Base-by-base conservation (phyloP, 37 sponge, comb jelly and placozoan species). In the Ianthella basta region DNA sequence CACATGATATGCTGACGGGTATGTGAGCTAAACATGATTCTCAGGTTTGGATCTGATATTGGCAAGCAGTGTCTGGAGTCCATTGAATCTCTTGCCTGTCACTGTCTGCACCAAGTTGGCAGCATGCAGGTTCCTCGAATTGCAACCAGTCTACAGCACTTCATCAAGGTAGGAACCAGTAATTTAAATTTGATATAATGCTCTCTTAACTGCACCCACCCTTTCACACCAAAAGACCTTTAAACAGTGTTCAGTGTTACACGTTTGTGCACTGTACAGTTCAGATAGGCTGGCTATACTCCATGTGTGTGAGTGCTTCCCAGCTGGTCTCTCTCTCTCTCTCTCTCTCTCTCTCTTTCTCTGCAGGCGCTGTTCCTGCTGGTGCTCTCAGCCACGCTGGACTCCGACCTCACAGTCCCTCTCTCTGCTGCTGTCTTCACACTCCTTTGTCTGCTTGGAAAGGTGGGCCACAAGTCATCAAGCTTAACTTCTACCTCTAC, bases 361-460 rank as follows among this genome's bases (percentile, higher is more conserved):
- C 4, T 84, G 5, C 59, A 89, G 89, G 61, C 82, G 0, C 13
- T 86, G 12, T 81, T 90, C 59, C 87, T 86, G 61, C 35, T 86
- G 55, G 56, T 90, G 56, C 59, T 90, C 55, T 80, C 80, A 57
- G 34, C 68, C 54, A 56, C 86, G 4, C 86, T 81, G 86, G 90
- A 86, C 39, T 81, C 86, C 82, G 90, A 90, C n/a, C 74, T 82
- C 16, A 32, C 82, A 16, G 56, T 18, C 0, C 27, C 86, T 5
- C 54, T 78, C 25, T 32, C 82, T 25, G 82, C 35, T 29, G 87
- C 87, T 12, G 19, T 82, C 35, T 90, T 75, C 67, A 55, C 69
- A 10, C 63, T 90, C 14, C 72, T 90, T 0, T 86, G 87, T 61
- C 50, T 44, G 8, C 6, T 44, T 44, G 50, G 50, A 44, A 44